phyloP scores from a whole-genome alignment of 1,140 invertebrate genomes.

The Ceratitis capitata region DNA sequence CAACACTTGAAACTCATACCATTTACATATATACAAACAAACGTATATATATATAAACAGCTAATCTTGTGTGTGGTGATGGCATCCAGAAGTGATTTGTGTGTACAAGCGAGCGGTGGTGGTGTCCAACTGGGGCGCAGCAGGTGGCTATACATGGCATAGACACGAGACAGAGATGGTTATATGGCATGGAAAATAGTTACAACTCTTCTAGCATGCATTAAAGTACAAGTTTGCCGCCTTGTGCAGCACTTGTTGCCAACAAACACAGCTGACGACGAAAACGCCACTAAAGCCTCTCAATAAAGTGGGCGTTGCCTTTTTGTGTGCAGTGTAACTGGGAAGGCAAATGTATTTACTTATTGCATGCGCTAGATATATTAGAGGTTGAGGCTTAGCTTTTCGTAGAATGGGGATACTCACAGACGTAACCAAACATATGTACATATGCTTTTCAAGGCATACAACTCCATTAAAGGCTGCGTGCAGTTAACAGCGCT shows the following conservation, averaged over 20 bases:
- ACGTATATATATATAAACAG: neutral
- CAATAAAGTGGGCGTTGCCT: constrained; percentile 6
- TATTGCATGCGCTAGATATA: neutral
- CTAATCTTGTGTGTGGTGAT: neutral
- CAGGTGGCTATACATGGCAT: constrained; percentile 3
- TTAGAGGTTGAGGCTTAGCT: neutral
- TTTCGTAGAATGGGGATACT: neutral
- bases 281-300: neutral
- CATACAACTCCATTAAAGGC: neutral
- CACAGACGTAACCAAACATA: neutral
- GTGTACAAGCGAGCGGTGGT: neutral
- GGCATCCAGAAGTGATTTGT: neutral
- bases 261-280: neutral
- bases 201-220: neutral
- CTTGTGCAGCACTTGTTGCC: constrained; percentile 1
- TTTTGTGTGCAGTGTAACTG: neutral
- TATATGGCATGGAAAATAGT: neutral
- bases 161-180: neutral
- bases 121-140: neutral
- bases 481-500: neutral
- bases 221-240: neutral
- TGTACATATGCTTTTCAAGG: neutral
- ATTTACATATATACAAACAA: neutral
- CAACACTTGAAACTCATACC: neutral
- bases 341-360: neutral